phyloP scores from a whole-genome alignment of 2,797 vertebrate genomes.

The Dendrocincla fuliginosa region DNA sequence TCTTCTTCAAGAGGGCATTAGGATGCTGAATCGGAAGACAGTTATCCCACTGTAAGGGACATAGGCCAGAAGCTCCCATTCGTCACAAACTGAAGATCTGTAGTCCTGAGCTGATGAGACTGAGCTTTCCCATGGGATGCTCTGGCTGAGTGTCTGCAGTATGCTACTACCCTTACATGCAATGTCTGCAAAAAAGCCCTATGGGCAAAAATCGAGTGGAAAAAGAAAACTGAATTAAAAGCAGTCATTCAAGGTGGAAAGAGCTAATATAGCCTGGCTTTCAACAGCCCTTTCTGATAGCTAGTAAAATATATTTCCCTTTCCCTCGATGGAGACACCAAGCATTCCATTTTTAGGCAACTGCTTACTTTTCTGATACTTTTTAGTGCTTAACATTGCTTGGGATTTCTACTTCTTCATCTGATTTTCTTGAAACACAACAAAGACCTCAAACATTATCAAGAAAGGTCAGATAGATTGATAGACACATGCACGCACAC shows the following conservation, averaged over 20 bases:
- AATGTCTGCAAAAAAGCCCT: background rate
- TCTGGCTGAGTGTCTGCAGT: background rate
- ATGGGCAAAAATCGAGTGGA: background rate
- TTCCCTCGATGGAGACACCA: background rate
- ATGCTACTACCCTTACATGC: background rate
- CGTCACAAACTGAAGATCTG: background rate
- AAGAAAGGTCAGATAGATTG: slow-evolving; percentile 5
- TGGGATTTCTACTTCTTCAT: background rate
- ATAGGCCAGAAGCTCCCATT: background rate
- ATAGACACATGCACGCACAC: background rate
- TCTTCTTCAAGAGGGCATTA: background rate
- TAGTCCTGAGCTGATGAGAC: background rate
- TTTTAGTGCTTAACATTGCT: background rate
- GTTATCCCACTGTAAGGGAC: background rate
- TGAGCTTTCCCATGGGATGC: background rate
- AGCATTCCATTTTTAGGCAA: background rate
- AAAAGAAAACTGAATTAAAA: slow-evolving; percentile 20
- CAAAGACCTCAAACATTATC: slow-evolving; percentile 5
- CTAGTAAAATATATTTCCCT: background rate
- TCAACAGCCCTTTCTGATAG: background rate
- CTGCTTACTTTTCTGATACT: background rate
- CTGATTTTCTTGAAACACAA: slow-evolving; percentile 10
- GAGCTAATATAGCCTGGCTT: background rate
- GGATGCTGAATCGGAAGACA: background rate
- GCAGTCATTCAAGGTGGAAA: background rate